These are phyloP conservation scores for Aegithalos caudatus DNA, from an alignment of 2,113 vertebrate genomes.

Conservation along the genomic window DNA sequence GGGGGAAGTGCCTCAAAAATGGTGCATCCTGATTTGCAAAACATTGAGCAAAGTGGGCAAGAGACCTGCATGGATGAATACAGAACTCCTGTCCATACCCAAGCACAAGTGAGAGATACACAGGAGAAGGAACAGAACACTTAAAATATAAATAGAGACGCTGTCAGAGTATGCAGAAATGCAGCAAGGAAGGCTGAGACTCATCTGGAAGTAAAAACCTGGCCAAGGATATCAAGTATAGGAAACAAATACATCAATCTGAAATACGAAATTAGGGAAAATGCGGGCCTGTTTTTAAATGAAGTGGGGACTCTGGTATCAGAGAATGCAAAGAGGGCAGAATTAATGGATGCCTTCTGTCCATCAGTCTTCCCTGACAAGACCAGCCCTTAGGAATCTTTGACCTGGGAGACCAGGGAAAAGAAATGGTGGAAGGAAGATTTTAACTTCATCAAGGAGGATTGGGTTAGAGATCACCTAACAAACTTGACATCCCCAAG, in stretches of 20 bases:
- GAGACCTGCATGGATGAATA: background rate
- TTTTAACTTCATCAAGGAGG: rapidly evolving
- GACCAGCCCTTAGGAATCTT: background rate
- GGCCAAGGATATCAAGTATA: background rate
- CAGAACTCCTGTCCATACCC: background rate
- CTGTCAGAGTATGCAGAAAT: background rate
- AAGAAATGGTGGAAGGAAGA: background rate
- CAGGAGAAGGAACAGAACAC: background rate
- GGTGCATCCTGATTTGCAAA: background rate
- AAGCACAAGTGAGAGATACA: background rate
- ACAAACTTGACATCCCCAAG: background rate
- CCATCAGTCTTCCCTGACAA: background rate
- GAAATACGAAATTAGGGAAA: background rate
- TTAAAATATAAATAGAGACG: background rate
- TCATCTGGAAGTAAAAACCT: background rate
- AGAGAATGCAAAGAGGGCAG: background rate
- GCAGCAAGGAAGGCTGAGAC: background rate
- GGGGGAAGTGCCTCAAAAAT: background rate
- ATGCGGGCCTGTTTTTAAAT: background rate
- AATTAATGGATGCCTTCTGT: background rate
- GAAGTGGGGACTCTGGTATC: background rate
- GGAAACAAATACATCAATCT: background rate
- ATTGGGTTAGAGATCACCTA: background rate
- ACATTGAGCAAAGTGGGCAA: background rate
- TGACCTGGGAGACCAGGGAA: background rate